These are phyloP conservation scores for Aleiodes leptofemur DNA, from an alignment of 2,888 invertebrate genomes.

Conservation along the genomic window DNA sequence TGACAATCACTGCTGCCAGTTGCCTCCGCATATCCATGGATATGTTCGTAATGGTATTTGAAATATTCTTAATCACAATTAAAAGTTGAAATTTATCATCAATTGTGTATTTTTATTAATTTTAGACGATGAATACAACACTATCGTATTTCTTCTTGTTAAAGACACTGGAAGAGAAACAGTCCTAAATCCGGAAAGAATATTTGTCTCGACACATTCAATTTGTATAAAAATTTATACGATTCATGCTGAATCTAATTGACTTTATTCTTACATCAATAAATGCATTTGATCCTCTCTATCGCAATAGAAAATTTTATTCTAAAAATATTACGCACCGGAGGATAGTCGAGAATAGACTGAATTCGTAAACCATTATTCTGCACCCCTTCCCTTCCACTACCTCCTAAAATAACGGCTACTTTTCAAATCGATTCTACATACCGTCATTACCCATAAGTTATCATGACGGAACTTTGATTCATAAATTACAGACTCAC, in stretches of 20 bases:
- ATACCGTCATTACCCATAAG: conserved; percentile 14
- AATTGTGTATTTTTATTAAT: background rate
- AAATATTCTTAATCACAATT: background rate
- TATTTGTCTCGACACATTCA: no score
- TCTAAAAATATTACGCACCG: background rate
- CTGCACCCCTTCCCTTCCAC: background rate
- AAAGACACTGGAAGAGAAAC: conserved; percentile 42
- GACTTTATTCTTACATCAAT: conserved; percentile 1
- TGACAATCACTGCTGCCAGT: conserved; percentile 45
- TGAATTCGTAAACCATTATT: background rate
- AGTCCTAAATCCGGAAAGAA: background rate
- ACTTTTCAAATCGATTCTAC: conserved; percentile 13
- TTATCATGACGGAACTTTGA: conserved; percentile 18
- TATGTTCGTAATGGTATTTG: conserved; percentile 51
- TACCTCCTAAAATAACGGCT: background rate
- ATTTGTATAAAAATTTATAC: no score
- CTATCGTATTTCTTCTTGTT: conserved; percentile 50
- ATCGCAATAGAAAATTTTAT: background rate
- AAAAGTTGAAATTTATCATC: background rate
- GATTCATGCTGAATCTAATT: no score
- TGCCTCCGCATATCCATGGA: conserved; percentile 49
- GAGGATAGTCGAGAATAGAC: background rate
- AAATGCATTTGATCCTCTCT: background rate
- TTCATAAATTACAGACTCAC: conserved; percentile 22
- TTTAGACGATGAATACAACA: conserved; percentile 41